A percentile compares a stretch with the other conserved stretches of the same genome.
Conservation (phyloP, 2,888 invertebrate genomes). For the Dinocampus coccinellae region DNA sequence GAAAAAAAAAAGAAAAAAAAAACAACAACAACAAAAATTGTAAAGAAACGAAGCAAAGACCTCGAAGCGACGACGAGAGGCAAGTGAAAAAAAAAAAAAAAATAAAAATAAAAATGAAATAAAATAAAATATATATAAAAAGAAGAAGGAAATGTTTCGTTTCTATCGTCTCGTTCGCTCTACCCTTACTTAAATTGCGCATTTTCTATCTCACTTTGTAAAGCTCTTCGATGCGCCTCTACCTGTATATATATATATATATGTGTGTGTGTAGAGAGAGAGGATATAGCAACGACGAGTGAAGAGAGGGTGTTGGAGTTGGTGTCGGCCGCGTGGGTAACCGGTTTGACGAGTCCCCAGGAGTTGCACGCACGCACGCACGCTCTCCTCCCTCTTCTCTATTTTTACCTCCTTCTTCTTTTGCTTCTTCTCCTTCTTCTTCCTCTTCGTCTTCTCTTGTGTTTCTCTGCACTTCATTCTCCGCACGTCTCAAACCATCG, state of each 20-base stretch:
- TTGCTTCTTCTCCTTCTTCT: slow-evolving; percentile 24
- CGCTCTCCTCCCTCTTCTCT: slow-evolving; percentile 22
- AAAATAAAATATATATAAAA: slow-evolving; percentile 5
- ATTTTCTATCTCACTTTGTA: slow-evolving; percentile 50
- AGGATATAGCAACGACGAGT: slow-evolving; percentile 3
- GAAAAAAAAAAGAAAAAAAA: neutral
- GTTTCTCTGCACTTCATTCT: slow-evolving; percentile 5
- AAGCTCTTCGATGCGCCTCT: slow-evolving; percentile 12
- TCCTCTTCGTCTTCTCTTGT: slow-evolving; percentile 13
- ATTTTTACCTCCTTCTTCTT: slow-evolving; percentile 13
- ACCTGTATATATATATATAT: neutral
- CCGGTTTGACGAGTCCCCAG: slow-evolving; percentile 66
- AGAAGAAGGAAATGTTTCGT: slow-evolving; percentile 1
- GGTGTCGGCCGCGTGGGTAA: slow-evolving; percentile 63
- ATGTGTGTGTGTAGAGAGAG: slow-evolving; percentile 2
- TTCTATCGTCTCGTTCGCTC: neutral
- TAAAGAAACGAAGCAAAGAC: slow-evolving; percentile 25
- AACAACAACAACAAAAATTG: neutral
- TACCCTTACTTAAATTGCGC: neutral
- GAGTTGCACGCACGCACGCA: slow-evolving; percentile 52
- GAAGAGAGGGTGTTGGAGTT: slow-evolving; percentile 51
- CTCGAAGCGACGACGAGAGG: slow-evolving; percentile 10
- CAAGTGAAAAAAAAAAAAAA: slow-evolving; percentile 23
- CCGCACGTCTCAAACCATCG: neutral
- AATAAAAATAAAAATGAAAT: neutral